A percentile compares a stretch with the other conserved stretches of the same genome.
These are phyloP conservation scores for Pachycephala philippinensis DNA, from an alignment of 2,113 vertebrate genomes.

Conservation along the genomic window DNA sequence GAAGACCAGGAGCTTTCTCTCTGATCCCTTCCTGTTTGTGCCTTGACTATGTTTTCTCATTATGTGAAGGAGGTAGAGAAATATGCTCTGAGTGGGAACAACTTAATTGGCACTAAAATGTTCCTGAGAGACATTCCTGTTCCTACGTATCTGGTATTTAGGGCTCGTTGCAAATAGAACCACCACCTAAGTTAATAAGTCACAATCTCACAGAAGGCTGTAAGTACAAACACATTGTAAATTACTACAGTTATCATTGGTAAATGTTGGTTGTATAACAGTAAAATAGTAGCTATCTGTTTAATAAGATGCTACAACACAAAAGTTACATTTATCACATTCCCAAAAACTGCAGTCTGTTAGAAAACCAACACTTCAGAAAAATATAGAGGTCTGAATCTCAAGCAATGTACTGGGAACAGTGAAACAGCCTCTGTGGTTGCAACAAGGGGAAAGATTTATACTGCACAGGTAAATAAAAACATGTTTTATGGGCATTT, in stretches of 20 bases:
- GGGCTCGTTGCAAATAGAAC: background rate
- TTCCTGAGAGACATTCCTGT: background rate
- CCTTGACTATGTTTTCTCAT: background rate
- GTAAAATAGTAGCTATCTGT: background rate
- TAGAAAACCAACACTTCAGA: background rate
- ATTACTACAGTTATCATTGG: background rate
- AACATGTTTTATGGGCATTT: background rate
- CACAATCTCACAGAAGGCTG: background rate
- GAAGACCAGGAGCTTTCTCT: background rate
- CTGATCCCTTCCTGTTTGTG: background rate
- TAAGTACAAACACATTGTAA: background rate
- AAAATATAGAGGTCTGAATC: background rate
- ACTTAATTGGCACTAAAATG: background rate
- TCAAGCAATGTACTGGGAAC: background rate
- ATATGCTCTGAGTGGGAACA: background rate
- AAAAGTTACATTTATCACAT: background rate
- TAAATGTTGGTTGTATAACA: background rate
- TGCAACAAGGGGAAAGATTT: background rate
- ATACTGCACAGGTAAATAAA: background rate
- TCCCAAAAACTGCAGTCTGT: rapidly evolving
- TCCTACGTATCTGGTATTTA: background rate
- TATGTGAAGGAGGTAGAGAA: background rate
- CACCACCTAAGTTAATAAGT: background rate
- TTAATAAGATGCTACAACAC: background rate
- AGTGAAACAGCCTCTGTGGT: background rate